Evolutionary conservation across 2,797 vertebrate genomes (phyloP).

Genomic region (Sardinella longiceps): DNA sequence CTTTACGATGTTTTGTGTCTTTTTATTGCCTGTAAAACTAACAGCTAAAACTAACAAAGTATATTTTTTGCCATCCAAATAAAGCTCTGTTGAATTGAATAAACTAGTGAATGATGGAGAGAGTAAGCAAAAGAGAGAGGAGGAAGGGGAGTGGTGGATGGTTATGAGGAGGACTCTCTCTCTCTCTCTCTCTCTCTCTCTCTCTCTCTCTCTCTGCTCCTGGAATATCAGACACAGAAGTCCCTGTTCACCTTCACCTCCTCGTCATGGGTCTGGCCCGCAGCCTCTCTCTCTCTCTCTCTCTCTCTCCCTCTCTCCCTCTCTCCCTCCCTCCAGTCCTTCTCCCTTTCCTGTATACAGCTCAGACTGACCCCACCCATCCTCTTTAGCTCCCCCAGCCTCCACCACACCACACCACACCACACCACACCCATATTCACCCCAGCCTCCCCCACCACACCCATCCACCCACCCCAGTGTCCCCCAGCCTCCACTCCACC

Average conservation of each 20-base stretch:
- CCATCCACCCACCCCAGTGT: conserved; percentile 17
- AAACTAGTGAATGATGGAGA: conserved; percentile 27
- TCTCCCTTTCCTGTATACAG: conserved; percentile 73
- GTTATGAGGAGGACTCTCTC: not conserved
- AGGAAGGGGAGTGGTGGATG: not conserved
- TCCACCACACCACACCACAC: conserved; percentile 25
- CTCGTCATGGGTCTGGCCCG: not conserved
- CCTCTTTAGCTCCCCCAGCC: conserved; percentile 14
- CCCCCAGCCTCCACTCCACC: conserved; percentile 21
- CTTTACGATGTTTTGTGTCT: no score
- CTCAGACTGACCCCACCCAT: conserved; percentile 57
- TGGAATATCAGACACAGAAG: conserved; percentile 26
- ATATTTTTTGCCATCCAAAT: no score
- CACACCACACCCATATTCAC: no score
- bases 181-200: no score
- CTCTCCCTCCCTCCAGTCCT: conserved; percentile 25
- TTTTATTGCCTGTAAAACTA: no score
- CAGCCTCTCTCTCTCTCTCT: conserved; percentile 24
- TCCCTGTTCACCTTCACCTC: conserved; percentile 36
- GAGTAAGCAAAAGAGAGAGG: not conserved
- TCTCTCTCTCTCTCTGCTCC: conserved; percentile 11
- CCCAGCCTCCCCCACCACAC: not conserved
- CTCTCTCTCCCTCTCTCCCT: conserved; percentile 56
- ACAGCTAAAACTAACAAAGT: no score
- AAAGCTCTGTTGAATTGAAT: not conserved